Conservation (phyloP, 2,113 vertebrate genomes). For the Promerops cafer region DNA sequence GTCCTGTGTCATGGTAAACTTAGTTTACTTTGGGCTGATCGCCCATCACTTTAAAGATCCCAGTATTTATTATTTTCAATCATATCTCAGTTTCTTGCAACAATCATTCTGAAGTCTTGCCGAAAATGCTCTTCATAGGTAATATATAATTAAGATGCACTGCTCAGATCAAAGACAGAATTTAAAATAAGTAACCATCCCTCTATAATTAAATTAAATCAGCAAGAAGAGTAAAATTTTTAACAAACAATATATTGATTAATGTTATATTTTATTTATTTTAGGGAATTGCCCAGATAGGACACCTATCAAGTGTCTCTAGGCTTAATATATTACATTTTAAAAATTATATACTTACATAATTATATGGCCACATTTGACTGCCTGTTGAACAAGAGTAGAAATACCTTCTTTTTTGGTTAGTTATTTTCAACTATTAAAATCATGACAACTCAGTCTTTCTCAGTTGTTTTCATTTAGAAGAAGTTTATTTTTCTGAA, state of each 20-base stretch:
- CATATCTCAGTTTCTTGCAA: background rate
- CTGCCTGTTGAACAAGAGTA: background rate
- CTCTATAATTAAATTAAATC: background rate
- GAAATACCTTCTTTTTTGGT: background rate
- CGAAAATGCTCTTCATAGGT: background rate
- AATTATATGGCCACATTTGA: background rate
- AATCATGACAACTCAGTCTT: background rate
- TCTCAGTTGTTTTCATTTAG: background rate
- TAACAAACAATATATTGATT: background rate
- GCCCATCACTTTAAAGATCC: background rate
- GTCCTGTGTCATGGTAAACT: background rate
- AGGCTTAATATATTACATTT: background rate
- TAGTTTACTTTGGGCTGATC: background rate
- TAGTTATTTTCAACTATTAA: background rate
- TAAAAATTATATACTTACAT: background rate
- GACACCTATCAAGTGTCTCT: background rate
- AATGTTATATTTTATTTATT: background rate
- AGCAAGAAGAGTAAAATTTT: background rate
- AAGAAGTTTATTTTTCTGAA: background rate
- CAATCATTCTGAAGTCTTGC: background rate
- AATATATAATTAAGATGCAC: background rate
- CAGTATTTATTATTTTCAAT: background rate
- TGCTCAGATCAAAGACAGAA: background rate
- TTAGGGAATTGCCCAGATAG: background rate
- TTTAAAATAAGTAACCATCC: background rate